Conservation (phyloP, 64 coral and sea anemone species). For the Montipora sp. region DNA sequence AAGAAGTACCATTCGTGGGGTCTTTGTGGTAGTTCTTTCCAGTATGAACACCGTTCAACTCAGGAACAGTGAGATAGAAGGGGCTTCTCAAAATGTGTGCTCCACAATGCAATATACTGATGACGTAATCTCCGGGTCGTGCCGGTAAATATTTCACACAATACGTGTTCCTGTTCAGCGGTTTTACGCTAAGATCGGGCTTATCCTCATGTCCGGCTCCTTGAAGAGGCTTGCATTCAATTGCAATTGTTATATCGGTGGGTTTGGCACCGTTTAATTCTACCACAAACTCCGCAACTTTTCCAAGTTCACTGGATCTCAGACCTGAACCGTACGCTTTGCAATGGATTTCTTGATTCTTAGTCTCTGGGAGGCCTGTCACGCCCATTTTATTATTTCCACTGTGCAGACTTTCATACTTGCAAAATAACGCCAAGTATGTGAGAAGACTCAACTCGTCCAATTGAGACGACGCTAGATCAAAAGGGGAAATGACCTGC, state of each 20-base stretch:
- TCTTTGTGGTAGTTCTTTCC: neutral
- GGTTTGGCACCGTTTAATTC: slow-evolving; percentile 92
- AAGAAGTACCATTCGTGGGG: slow-evolving; percentile 7
- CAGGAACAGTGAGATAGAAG: slow-evolving; percentile 82
- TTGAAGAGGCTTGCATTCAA: slow-evolving; percentile 91
- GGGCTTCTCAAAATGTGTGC: slow-evolving; percentile 93
- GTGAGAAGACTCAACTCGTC: slow-evolving; percentile 96
- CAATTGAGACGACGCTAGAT: slow-evolving; percentile 74
- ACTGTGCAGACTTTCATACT: slow-evolving; percentile 79
- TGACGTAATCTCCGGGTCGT: slow-evolving; percentile 86
- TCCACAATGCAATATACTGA: slow-evolving; percentile 89
- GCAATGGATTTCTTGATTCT: slow-evolving; percentile 57
- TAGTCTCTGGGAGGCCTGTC: neutral
- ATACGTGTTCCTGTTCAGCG: slow-evolving; percentile 88
- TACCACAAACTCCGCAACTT: slow-evolving; percentile 88
- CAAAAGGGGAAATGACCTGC: slow-evolving; percentile 90
- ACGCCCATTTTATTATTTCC: slow-evolving; percentile 35
- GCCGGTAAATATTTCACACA: slow-evolving; percentile 90
- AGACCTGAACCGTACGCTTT: slow-evolving; percentile 84
- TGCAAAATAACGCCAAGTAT: slow-evolving; percentile 91
- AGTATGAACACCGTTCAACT: neutral
- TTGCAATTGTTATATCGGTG: slow-evolving; percentile 93
- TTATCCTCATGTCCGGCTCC: slow-evolving; percentile 77
- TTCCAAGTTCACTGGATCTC: slow-evolving; percentile 82
- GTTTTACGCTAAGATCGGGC: slow-evolving; percentile 84